phyloP scores from a whole-genome alignment of 2,888 invertebrate species.

The Cryptus viduatorius region DNA sequence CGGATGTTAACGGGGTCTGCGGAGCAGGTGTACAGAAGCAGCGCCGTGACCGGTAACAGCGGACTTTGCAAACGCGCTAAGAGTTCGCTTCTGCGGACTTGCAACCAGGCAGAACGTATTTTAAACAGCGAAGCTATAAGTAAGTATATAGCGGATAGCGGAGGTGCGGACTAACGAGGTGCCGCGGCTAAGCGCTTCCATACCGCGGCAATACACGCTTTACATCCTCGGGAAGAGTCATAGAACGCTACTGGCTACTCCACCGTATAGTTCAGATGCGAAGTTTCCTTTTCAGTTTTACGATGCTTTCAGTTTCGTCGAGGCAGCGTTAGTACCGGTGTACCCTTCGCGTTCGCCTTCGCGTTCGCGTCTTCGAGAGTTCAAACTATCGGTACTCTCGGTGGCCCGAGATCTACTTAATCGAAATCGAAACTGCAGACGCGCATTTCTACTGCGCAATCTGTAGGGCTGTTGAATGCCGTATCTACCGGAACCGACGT shows the following conservation, averaged over 20 bases:
- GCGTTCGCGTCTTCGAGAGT: neutral
- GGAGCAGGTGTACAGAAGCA: conserved; percentile 26
- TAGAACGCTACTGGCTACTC: conserved; percentile 26
- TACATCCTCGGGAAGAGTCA: conserved; percentile 28
- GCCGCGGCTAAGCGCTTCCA: conserved; percentile 68
- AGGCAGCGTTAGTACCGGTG: neutral
- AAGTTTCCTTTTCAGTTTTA: conserved; percentile 57
- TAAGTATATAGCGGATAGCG: conserved; percentile 45
- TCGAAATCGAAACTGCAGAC: conserved; percentile 1
- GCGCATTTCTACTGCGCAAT: too few species aligned
- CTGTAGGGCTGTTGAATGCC: neutral
- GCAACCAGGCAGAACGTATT: conserved; percentile 74
- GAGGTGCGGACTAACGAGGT: conserved; percentile 74
- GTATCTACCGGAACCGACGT: conserved; percentile 18
- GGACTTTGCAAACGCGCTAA: conserved; percentile 11
- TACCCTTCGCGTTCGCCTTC: conserved; percentile 7
- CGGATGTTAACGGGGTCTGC: neutral
- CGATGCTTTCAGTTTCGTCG: conserved; percentile 57
- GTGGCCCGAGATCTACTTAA: neutral
- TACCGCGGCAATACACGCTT: conserved; percentile 47
- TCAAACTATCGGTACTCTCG: neutral
- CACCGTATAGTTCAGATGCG: neutral
- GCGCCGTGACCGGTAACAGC: conserved; percentile 39
- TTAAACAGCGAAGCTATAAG: conserved; percentile 64
- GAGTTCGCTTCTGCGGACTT: conserved; percentile 55